Evolutionary conservation across 1,140 invertebrate genomes (phyloP).

Genomic region (Probaryconus sp.): DNA sequence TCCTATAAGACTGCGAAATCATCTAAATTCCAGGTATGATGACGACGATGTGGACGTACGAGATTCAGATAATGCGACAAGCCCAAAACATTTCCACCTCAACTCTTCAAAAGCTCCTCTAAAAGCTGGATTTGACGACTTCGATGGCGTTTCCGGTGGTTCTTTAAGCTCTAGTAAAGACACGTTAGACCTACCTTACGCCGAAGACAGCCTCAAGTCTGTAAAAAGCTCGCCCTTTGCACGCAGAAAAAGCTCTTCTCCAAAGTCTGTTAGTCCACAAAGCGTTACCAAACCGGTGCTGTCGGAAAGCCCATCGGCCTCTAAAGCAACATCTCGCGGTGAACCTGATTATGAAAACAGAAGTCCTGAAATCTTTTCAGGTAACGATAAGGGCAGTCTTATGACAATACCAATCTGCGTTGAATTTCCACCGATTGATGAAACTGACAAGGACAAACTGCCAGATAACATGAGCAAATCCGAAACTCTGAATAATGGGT

Average conservation of each 20-base stretch:
- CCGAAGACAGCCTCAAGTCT: conserved; percentile 73
- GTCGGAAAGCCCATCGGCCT: conserved; percentile 55
- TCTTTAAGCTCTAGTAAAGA: conserved; percentile 73
- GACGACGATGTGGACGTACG: conserved; percentile 19
- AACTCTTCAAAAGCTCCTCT: conserved; percentile 72
- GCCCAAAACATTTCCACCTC: conserved; percentile 66
- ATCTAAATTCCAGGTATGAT: conserved; percentile 64
- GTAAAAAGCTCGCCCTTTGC: conserved; percentile 71
- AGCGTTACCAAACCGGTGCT: conserved; percentile 51
- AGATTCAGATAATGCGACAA: conserved; percentile 2
- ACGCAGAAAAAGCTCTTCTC: conserved; percentile 62
- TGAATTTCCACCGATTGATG: conserved; percentile 57
- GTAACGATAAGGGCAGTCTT: conserved; percentile 41
- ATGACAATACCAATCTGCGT: conserved; percentile 52
- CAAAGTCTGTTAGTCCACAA: conserved; percentile 68
- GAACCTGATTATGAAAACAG: conserved; percentile 74
- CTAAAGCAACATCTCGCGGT: conserved; percentile 17
- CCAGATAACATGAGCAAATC: conserved; percentile 65
- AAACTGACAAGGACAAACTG: conserved; percentile 25
- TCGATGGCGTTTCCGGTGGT: conserved; percentile 71
- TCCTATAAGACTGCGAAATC: conserved; percentile 68
- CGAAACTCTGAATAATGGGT: conserved; percentile 75
- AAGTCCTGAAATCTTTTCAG: conserved; percentile 65
- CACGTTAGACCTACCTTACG: conserved; percentile 72
- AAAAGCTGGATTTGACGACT: conserved; percentile 75